These are phyloP conservation scores for Gadopsis bispinosus DNA, from an alignment of 2,797 vertebrate genomes.

Conservation along the genomic window DNA sequence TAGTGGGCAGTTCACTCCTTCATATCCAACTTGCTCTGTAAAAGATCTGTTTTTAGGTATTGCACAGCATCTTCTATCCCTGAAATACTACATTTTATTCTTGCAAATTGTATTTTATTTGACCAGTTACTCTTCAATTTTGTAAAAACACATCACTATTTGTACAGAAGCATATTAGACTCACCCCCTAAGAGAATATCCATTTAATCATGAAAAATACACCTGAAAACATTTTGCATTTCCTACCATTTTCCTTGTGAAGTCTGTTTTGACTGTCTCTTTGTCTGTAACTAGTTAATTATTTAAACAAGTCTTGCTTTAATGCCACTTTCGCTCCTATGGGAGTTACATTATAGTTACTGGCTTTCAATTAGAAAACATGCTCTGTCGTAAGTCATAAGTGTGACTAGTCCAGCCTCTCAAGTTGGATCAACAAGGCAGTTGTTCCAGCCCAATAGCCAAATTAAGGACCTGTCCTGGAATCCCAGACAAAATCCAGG, in stretches of 20 bases:
- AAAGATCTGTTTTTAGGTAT: neutral
- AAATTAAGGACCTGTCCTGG: slow-evolving; percentile 42
- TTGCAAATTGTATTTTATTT: neutral
- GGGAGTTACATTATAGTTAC: slow-evolving; percentile 24
- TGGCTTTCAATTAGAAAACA: slow-evolving; percentile 56
- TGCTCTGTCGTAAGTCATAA: slow-evolving; percentile 18
- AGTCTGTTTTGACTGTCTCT: slow-evolving; percentile 4
- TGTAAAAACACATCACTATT: neutral
- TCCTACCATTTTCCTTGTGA: neutral
- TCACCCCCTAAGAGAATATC: neutral
- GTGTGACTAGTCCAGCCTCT: slow-evolving; percentile 14
- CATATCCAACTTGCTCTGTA: slow-evolving; percentile 8
- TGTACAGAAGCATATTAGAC: neutral
- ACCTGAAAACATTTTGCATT: neutral
- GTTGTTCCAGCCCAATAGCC: neutral
- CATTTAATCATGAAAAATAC: neutral
- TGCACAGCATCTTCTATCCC: too few species aligned
- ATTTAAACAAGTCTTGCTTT: slow-evolving; percentile 27
- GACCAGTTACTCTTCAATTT: neutral
- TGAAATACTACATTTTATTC: neutral
- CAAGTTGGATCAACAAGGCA: slow-evolving; percentile 35
- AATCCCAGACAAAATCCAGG: slow-evolving; percentile 43
- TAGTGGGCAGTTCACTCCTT: neutral
- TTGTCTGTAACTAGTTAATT: slow-evolving; percentile 34
- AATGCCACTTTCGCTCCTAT: slow-evolving; percentile 24